Conservation (phyloP, 2,113 vertebrate genomes). For the Plecotus auritus region DNA sequence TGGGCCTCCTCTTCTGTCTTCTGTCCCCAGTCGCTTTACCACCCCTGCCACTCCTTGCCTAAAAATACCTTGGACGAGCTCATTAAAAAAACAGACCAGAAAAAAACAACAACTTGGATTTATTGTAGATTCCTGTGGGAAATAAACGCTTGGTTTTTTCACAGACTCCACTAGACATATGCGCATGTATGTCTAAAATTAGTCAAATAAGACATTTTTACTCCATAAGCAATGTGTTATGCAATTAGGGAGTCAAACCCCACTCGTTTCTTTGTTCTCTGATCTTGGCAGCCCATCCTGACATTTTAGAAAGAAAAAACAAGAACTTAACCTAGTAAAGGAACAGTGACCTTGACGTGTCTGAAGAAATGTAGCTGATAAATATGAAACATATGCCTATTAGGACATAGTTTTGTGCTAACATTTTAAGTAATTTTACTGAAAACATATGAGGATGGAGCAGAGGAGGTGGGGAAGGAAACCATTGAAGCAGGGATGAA, state of each 20-base stretch:
- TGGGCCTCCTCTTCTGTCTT: background rate
- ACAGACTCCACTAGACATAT: background rate
- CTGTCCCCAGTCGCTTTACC: background rate
- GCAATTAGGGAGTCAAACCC: background rate
- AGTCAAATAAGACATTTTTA: slow-evolving; percentile 15
- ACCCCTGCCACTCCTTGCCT: background rate
- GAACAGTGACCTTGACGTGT: slow-evolving; percentile 68
- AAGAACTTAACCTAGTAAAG: slow-evolving; percentile 62
- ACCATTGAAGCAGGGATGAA: background rate
- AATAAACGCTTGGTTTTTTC: slow-evolving; percentile 35
- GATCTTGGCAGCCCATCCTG: slow-evolving; percentile 26
- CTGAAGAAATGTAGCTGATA: slow-evolving; percentile 50
- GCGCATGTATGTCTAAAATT: slow-evolving; percentile 7
- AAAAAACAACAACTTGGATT: background rate
- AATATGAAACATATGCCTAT: slow-evolving; percentile 60
- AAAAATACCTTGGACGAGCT: background rate
- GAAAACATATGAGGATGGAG: slow-evolving; percentile 1
- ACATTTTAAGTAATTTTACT: slow-evolving; percentile 26
- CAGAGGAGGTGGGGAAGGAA: background rate
- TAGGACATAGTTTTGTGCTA: slow-evolving; percentile 11
- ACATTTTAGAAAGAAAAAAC: slow-evolving; percentile 51
- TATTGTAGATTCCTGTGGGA: slow-evolving; percentile 22
- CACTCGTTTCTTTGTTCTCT: slow-evolving; percentile 38
- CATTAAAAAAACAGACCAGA: background rate
- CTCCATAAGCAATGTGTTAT: background rate